Conservation (phyloP, 2,113 vertebrate genomes). For the Apus apus region DNA sequence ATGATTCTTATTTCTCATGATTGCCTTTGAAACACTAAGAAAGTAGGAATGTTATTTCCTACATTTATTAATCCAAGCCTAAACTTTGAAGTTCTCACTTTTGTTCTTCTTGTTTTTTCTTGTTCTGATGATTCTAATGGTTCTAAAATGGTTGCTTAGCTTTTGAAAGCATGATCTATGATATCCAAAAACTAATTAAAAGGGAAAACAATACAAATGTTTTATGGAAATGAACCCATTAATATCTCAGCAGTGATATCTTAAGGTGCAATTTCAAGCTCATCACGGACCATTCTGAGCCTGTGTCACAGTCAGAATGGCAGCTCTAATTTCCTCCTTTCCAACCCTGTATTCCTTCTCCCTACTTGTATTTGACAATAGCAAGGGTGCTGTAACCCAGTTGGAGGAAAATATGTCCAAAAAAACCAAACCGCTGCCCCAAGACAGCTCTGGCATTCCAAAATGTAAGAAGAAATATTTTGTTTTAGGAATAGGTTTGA, state of each 20-base stretch:
- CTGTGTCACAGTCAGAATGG: neutral
- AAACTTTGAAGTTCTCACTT: neutral
- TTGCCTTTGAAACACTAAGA: neutral
- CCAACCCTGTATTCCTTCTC: neutral
- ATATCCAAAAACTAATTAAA: neutral
- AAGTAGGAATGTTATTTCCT: neutral
- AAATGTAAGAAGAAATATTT: fast-evolving
- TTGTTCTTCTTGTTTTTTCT: neutral
- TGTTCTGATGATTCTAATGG: neutral
- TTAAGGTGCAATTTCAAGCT: neutral
- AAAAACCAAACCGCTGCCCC: fast-evolving
- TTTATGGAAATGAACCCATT: neutral
- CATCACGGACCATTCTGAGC: neutral
- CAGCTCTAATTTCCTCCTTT: neutral
- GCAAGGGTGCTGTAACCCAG: neutral
- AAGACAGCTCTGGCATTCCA: neutral
- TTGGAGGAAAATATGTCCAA: too few relatives aligned
- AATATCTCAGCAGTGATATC: neutral
- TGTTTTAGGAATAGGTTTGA: neutral
- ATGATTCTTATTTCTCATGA: neutral
- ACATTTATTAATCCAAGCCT: neutral
- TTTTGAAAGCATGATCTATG: neutral
- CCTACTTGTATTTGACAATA: fast-evolving
- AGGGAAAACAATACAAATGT: neutral
- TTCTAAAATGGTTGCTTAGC: neutral